Percentiles rank a stretch among this genome's conserved stretches.
phyloP scores from a whole-genome alignment of 2,888 invertebrate species.

The Oscheius onirici region DNA sequence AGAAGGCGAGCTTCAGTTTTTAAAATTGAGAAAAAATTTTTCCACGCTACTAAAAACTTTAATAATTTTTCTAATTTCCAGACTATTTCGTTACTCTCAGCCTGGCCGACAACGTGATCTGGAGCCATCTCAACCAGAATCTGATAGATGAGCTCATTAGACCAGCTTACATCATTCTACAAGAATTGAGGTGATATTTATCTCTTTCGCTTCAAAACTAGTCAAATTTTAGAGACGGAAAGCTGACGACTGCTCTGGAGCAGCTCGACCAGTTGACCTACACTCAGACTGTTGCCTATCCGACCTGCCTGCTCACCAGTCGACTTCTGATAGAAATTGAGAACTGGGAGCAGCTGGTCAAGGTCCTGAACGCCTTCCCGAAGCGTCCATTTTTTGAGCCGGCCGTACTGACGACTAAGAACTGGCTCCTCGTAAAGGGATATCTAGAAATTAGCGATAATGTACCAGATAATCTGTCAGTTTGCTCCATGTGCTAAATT shows the following conservation, averaged over 20 bases:
- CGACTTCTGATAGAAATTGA: slow-evolving; percentile 34
- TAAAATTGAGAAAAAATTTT: too few species aligned
- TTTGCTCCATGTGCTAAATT: not conserved
- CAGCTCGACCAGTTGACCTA: slow-evolving; percentile 22
- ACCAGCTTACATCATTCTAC: not conserved
- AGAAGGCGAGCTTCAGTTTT: too few species aligned
- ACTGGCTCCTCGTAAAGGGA: slow-evolving; percentile 6
- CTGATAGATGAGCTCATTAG: not conserved
- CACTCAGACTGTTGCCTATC: slow-evolving; percentile 23
- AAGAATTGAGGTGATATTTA: not conserved
- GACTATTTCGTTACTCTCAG: slow-evolving; percentile 8
- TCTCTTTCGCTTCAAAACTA: not conserved
- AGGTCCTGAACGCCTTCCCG: not conserved
- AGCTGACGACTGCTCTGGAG: slow-evolving; percentile 34
- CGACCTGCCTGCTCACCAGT: slow-evolving; percentile 34
- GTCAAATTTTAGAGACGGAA: slow-evolving; percentile 20
- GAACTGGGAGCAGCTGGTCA: slow-evolving; percentile 35
- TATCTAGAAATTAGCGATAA: not conserved
- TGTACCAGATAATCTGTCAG: slow-evolving; percentile 10
- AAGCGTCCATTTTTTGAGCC: not conserved
- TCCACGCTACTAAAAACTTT: too few species aligned
- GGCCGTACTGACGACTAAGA: not conserved
- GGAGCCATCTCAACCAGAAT: not conserved
- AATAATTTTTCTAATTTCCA: not conserved
- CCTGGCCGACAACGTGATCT: not conserved